phyloP scores from a whole-genome alignment of 1,140 invertebrate genomes.

The Zaprionus inermis region DNA sequence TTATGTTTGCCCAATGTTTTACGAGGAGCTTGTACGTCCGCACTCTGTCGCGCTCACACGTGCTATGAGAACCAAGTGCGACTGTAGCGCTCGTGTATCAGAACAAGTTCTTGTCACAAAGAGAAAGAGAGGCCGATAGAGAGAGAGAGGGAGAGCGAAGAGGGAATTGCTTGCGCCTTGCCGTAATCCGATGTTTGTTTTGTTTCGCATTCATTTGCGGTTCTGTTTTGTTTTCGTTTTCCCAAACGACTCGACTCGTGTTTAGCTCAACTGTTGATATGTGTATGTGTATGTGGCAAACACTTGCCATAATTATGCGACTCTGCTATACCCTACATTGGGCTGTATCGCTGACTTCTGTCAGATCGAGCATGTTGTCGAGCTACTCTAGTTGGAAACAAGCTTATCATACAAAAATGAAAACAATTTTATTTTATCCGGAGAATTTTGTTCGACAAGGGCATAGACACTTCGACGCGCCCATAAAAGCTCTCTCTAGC shows the following conservation, averaged over 20 bases:
- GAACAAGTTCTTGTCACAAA: not conserved
- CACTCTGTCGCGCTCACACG: not conserved
- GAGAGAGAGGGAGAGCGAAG: not conserved
- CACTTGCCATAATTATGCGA: not conserved
- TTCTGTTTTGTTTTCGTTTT: conserved; percentile 37
- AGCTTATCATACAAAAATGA: not conserved
- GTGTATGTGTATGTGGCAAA: not conserved
- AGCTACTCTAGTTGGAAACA: no score
- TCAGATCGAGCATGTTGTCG: not conserved
- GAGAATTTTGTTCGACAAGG: not conserved
- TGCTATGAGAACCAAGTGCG: not conserved
- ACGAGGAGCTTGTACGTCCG: not conserved
- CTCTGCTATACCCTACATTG: not conserved
- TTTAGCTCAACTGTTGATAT: not conserved
- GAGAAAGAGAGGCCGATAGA: not conserved
- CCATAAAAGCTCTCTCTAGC: not conserved
- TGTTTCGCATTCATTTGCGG: conserved; percentile 21
- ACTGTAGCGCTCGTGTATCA: not conserved
- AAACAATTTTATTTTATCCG: not conserved
- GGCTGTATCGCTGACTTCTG: not conserved
- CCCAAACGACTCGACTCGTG: conserved; percentile 12
- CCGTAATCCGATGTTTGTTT: conserved; percentile 19
- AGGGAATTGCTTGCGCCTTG: not conserved
- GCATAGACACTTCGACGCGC: not conserved
- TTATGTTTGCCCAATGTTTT: not conserved